These are phyloP conservation scores for Mungos mungo DNA, from an alignment of 2,113 vertebrate species.

Conservation along the genomic window DNA sequence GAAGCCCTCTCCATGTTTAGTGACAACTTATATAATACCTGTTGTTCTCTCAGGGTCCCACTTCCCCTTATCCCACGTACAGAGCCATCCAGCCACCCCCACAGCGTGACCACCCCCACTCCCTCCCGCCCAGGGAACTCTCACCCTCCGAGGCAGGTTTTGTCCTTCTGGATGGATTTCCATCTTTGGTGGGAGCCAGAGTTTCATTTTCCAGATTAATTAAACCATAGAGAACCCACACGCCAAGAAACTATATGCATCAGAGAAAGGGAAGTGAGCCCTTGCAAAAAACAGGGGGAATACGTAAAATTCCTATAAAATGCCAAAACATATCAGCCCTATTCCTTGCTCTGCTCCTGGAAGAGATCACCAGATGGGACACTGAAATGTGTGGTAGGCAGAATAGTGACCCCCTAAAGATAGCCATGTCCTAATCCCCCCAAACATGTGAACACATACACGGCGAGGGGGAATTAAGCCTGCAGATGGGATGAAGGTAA, in stretches of 20 bases:
- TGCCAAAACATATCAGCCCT: not conserved
- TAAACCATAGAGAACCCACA: not conserved
- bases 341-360: not conserved
- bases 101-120: not conserved
- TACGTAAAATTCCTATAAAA: not conserved
- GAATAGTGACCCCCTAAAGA: not conserved
- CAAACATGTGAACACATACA: not conserved
- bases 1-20: not conserved
- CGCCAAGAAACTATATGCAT: not conserved
- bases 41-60: not conserved
- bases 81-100: not conserved
- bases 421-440: not conserved
- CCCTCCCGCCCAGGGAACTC: not conserved
- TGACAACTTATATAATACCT: conserved; percentile 2
- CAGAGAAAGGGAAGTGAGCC: not conserved
- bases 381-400: not conserved
- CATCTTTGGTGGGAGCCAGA: not conserved
- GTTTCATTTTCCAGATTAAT: not conserved
- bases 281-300: not conserved
- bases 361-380: not conserved
- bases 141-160: not conserved
- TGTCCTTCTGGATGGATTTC: not conserved
- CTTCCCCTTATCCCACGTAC: not conserved
- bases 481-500: not conserved
- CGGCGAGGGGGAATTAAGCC: not conserved